A percentile compares a stretch with the other conserved stretches of the same genome.
These are phyloP conservation scores for Lacanobia wlatinum DNA, from an alignment of 2,888 invertebrate genomes.

Conservation along the genomic window DNA sequence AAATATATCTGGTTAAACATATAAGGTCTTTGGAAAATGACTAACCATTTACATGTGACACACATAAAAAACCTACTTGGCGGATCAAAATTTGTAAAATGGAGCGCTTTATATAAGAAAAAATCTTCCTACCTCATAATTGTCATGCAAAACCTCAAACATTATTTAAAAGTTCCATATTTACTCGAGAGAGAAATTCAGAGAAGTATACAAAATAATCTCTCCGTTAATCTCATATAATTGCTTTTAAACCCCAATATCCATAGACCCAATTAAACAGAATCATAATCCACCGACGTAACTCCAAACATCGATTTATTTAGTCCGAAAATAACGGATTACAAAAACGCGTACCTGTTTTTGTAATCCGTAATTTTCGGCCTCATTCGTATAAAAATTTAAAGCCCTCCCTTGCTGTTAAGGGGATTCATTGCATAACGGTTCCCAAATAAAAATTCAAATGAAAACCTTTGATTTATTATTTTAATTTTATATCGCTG, in stretches of 20 bases:
- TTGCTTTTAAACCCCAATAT: conserved; percentile 19
- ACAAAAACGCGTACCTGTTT: conserved; percentile 15
- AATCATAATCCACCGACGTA: conserved; percentile 12
- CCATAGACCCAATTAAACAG: conserved; percentile 12
- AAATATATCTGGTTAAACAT: too few relatives aligned
- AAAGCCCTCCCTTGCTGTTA: conserved; percentile 7
- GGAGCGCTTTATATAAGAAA: too few relatives aligned
- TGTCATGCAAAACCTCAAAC: background rate
- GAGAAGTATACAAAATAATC: conserved; percentile 27
- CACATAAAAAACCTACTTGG: too few relatives aligned
- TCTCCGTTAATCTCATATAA: conserved; percentile 21
- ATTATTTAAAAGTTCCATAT: background rate
- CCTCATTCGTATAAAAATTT: conserved; percentile 17
- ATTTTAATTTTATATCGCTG: conserved; percentile 6
- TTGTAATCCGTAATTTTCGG: background rate
- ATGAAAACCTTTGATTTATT: conserved; percentile 24
- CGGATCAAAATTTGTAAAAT: too few relatives aligned
- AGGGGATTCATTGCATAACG: background rate
- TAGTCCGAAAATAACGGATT: conserved; percentile 25
- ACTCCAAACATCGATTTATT: conserved; percentile 26
- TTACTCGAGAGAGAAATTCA: background rate
- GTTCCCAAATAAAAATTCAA: conserved; percentile 21
- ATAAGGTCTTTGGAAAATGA: too few relatives aligned
- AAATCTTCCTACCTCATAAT: background rate
- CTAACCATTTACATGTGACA: too few relatives aligned